phyloP scores from a whole-genome alignment of 1,140 invertebrate species.

The Schmidtea mediterranea region DNA sequence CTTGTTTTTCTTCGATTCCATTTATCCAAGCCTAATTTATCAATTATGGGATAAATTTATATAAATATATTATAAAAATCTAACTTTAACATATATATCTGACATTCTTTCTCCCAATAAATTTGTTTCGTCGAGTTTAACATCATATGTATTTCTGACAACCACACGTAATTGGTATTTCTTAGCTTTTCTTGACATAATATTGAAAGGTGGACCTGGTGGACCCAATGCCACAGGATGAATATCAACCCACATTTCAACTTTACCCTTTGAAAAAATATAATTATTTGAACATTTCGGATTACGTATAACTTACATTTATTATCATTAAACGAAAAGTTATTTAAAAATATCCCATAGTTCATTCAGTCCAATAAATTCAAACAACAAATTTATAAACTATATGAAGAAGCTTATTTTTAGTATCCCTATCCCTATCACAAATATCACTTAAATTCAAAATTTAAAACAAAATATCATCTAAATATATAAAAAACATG shows the following conservation, averaged over 20 bases:
- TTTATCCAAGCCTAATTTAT: slow-evolving; percentile 21
- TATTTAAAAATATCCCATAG: too few relatives aligned
- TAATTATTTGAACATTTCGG: too few relatives aligned
- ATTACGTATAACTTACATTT: too few relatives aligned
- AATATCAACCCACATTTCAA: slow-evolving; percentile 30
- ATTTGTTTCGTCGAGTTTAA: slow-evolving; percentile 27
- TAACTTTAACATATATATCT: slow-evolving; percentile 28
- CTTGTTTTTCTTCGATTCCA: slow-evolving; percentile 25
- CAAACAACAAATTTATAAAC: too few relatives aligned
- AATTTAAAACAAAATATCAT: too few relatives aligned
- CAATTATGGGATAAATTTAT: too few relatives aligned
- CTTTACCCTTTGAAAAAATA: slow-evolving; percentile 19
- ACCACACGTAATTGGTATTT: slow-evolving; percentile 24
- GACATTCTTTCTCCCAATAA: slow-evolving; percentile 30
- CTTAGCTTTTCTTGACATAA: slow-evolving; percentile 23
- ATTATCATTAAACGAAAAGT: too few relatives aligned
- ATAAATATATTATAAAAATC: neutral
- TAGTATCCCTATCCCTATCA: too few relatives aligned
- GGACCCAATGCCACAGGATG: slow-evolving; percentile 23
- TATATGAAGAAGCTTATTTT: too few relatives aligned
- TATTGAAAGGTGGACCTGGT: slow-evolving; percentile 27
- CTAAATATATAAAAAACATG: too few relatives aligned
- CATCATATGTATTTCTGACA: slow-evolving; percentile 30
- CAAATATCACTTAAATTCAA: too few relatives aligned
- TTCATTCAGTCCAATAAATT: too few relatives aligned